Evolutionary conservation across 2,113 vertebrate genomes (phyloP).

Genomic region (Ctenodactylus gundi): DNA sequence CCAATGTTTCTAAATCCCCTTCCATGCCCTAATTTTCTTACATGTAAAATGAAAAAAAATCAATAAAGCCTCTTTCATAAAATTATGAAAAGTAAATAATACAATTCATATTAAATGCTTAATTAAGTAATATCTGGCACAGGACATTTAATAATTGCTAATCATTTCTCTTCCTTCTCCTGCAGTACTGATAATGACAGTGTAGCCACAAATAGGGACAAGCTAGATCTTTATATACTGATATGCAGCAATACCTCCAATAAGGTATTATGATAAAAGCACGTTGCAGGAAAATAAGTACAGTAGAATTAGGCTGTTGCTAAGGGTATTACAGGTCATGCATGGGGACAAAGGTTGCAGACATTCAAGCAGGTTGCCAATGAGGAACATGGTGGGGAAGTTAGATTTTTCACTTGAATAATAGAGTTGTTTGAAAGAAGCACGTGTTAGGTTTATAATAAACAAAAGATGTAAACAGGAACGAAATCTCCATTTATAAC

Average conservation of each 20-base stretch:
- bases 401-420: conserved; percentile 62
- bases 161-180: background rate
- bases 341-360: background rate
- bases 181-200: background rate
- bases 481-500: conserved; percentile 69
- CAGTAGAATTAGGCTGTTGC: conserved; percentile 18
- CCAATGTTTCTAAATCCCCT: conserved; percentile 36
- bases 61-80: background rate
- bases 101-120: background rate
- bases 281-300: background rate
- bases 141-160: background rate
- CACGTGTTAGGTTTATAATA: conserved; percentile 71
- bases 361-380: conserved; percentile 29
- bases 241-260: background rate
- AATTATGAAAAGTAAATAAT: background rate
- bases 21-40: background rate
- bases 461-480: conserved; percentile 73
- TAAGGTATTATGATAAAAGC: background rate
- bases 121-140: background rate
- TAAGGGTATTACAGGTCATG: background rate
- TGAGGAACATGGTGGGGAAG: background rate
- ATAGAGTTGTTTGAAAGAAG: conserved; percentile 66
- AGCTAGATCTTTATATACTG: background rate
- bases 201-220: background rate
- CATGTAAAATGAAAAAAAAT: background rate